Evolutionary conservation across 2,888 invertebrate species (phyloP).

Genomic region (Euclidia mi): DNA sequence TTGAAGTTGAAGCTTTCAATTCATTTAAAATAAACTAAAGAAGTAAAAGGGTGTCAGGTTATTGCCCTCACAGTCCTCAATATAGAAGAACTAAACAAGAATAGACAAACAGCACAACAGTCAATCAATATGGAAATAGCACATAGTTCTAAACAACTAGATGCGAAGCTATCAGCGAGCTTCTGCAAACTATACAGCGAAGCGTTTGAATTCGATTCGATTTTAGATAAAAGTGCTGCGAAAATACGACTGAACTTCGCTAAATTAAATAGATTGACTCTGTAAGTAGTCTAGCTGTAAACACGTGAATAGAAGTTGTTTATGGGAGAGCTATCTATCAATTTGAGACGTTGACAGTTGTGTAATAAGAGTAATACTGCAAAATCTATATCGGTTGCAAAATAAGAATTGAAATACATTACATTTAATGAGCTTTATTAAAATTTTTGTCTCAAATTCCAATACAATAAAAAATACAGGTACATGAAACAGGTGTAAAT

Average conservation of each 20-base stretch:
- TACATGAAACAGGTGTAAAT: no score
- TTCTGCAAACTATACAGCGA: conserved; percentile 10
- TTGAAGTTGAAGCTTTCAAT: no score
- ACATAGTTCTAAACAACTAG: conserved; percentile 15
- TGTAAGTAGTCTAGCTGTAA: not conserved
- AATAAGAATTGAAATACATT: no score
- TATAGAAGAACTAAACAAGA: not conserved
- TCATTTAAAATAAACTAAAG: no score
- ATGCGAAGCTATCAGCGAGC: conserved; percentile 6
- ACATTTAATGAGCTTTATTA: no score
- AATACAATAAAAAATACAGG: no score
- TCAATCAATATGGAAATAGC: conserved; percentile 9
- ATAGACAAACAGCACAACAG: not conserved
- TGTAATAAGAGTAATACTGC: no score
- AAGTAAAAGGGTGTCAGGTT: no score
- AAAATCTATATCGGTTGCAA: no score
- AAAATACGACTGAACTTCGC: conserved; percentile 11
- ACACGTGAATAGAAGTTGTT: not conserved
- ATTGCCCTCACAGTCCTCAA: not conserved
- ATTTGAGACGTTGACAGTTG: no score
- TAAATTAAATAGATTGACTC: conserved; percentile 26
- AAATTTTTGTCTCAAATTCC: no score
- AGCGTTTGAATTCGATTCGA: conserved; percentile 39
- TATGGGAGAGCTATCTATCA: no score
- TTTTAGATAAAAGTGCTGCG: conserved; percentile 46